Evolutionary conservation across 2,113 vertebrate genomes (phyloP).

Genomic region (Opisthocomus hoazin): DNA sequence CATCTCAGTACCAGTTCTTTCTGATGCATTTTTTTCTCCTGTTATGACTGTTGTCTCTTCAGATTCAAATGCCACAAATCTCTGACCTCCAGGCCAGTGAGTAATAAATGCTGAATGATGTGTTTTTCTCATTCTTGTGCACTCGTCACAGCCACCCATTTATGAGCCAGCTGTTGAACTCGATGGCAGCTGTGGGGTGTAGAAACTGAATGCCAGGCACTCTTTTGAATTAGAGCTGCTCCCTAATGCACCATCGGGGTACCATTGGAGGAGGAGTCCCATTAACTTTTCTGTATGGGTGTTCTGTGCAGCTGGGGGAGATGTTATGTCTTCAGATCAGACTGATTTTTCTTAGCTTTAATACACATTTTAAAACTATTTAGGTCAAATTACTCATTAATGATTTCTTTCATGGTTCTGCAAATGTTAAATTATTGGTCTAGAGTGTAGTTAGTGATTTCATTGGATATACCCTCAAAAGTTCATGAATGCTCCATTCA

Average conservation of each 20-base stretch:
- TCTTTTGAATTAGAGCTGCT: constrained; percentile 49
- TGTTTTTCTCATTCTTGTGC: constrained; percentile 51
- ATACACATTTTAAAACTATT: background rate
- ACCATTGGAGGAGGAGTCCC: constrained; percentile 19
- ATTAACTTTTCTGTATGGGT: constrained; percentile 25
- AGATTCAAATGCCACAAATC: constrained; percentile 29
- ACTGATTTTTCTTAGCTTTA: constrained; percentile 22
- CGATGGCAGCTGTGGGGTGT: constrained; percentile 62
- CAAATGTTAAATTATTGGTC: background rate
- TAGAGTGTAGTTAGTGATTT: background rate
- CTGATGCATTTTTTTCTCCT: background rate
- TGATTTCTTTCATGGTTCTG: background rate
- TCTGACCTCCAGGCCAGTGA: background rate
- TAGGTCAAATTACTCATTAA: background rate
- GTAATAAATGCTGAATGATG: constrained; percentile 48
- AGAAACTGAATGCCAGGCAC: constrained; percentile 59
- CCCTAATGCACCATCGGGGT: background rate
- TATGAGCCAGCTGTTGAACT: constrained; percentile 71
- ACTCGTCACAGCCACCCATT: constrained; percentile 48
- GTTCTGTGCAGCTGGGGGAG: constrained; percentile 33
- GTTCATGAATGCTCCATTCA: constrained; percentile 19
- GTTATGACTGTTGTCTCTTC: background rate
- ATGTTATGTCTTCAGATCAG: background rate
- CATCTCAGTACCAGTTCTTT: background rate
- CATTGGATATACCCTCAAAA: background rate